A percentile compares a stretch with the other conserved stretches of the same genome.
These are phyloP conservation scores for Apogon talboti DNA, from an alignment of 2,797 vertebrate genomes.

Conservation along the genomic window DNA sequence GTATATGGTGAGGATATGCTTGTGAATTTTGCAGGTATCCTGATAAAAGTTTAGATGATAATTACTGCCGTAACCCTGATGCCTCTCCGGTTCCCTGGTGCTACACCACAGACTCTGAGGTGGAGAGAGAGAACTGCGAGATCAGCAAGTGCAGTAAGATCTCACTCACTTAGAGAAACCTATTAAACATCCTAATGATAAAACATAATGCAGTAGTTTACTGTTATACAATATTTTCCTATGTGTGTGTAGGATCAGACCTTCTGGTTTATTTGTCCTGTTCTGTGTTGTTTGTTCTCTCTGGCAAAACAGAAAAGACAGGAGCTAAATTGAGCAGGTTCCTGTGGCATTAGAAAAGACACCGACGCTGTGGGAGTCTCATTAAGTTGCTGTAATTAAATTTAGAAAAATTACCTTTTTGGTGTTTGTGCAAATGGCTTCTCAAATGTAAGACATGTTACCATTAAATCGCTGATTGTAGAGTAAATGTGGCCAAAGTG, in stretches of 20 bases:
- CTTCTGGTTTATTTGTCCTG: conserved; percentile 4
- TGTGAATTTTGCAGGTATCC: conserved; percentile 88
- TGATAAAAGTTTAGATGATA: conserved; percentile 93
- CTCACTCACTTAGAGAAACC: neutral
- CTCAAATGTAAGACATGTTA: conserved; percentile 29
- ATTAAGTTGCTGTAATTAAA: conserved; percentile 65
- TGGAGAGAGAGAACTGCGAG: conserved; percentile 89
- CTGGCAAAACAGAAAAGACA: conserved; percentile 11
- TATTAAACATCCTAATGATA: neutral
- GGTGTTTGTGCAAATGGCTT: conserved; percentile 49
- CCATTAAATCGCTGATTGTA: conserved; percentile 8
- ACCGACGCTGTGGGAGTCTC: conserved; percentile 31
- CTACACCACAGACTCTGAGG: conserved; percentile 88
- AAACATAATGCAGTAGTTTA: neutral
- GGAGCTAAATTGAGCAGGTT: conserved; percentile 30
- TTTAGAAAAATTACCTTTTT: conserved; percentile 58
- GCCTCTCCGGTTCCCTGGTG: conserved; percentile 95
- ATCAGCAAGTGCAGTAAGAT: conserved; percentile 91
- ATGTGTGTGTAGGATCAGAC: neutral
- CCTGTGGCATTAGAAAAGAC: conserved; percentile 21
- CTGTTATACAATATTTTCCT: too few relatives aligned
- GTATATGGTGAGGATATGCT: neutral
- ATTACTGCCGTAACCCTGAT: conserved; percentile 97
- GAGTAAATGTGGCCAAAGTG: conserved; percentile 5
- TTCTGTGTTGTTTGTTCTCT: conserved; percentile 21